Conservation (phyloP, 2,113 vertebrate species). For the Cynopterus brachyotis region DNA sequence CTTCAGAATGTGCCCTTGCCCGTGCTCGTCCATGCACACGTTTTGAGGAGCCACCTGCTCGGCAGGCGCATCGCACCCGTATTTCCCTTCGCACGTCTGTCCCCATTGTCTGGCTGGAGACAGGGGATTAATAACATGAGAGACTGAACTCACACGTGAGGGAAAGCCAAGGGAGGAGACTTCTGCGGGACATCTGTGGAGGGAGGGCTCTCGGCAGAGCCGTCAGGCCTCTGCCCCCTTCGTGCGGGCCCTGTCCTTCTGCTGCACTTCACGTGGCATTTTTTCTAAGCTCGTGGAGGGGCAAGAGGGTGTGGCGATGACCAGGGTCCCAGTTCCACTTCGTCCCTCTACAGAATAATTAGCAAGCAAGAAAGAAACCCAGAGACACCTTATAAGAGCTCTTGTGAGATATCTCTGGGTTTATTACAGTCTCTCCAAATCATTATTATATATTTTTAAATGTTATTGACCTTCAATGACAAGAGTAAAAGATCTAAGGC, state of each 20-base stretch:
- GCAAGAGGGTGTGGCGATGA: background rate
- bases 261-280: accelerated
- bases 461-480: too few species aligned
- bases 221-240: accelerated
- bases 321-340: accelerated
- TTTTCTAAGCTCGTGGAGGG: accelerated
- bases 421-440: background rate
- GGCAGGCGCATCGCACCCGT: accelerated
- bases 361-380: background rate
- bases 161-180: background rate
- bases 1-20: background rate
- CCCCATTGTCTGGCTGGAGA: background rate
- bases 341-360: background rate
- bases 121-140: background rate
- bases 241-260: accelerated
- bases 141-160: background rate
- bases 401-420: background rate
- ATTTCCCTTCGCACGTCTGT: background rate
- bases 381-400: background rate
- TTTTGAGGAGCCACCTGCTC: background rate
- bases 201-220: background rate
- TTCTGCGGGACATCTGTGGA: too few species aligned
- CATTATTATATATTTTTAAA: background rate
- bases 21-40: too few species aligned
- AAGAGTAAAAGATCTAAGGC: background rate